Evolutionary conservation across 2,888 invertebrate genomes (phyloP).

Genomic region (Fragum sueziense): DNA sequence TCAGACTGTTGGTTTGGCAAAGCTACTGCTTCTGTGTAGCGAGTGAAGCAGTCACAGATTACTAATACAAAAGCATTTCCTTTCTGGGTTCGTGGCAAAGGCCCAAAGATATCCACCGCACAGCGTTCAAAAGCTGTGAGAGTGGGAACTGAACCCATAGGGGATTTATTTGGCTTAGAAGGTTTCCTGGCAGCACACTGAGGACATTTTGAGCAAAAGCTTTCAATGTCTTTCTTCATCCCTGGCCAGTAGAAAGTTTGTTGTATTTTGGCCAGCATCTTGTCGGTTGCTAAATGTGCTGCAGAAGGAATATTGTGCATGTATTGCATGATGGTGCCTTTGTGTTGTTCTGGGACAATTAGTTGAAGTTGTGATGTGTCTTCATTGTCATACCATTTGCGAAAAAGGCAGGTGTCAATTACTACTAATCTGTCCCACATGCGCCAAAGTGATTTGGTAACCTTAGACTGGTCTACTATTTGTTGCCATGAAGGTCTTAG

Average conservation of each 20-base stretch:
- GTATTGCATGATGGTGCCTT: conserved; percentile 5
- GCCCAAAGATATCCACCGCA: conserved; percentile 55
- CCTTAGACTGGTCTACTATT: background rate
- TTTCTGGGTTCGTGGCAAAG: conserved; percentile 34
- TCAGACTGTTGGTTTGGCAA: conserved; percentile 50
- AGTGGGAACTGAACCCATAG: conserved; percentile 48
- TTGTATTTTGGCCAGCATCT: too few relatives aligned
- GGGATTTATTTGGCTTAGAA: conserved; percentile 28
- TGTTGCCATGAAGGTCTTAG: background rate
- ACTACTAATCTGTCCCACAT: background rate
- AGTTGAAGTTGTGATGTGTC: background rate
- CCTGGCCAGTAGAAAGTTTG: too few relatives aligned
- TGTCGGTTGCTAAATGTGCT: too few relatives aligned
- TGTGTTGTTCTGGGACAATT: conserved; percentile 20
- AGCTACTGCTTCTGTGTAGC: conserved; percentile 53
- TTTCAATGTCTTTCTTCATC: too few relatives aligned
- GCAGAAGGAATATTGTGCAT: conserved; percentile 35
- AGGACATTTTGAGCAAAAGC: too few relatives aligned
- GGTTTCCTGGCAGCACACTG: conserved; percentile 41
- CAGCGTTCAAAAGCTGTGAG: conserved; percentile 18
- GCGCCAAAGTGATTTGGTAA: background rate
- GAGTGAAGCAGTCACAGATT: too few relatives aligned
- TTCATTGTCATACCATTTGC: too few relatives aligned
- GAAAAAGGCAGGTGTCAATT: too few relatives aligned
- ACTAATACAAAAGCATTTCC: too few relatives aligned